Base-by-base conservation (phyloP, 2,888 invertebrate species). In the Plagiodera versicolora region DNA sequence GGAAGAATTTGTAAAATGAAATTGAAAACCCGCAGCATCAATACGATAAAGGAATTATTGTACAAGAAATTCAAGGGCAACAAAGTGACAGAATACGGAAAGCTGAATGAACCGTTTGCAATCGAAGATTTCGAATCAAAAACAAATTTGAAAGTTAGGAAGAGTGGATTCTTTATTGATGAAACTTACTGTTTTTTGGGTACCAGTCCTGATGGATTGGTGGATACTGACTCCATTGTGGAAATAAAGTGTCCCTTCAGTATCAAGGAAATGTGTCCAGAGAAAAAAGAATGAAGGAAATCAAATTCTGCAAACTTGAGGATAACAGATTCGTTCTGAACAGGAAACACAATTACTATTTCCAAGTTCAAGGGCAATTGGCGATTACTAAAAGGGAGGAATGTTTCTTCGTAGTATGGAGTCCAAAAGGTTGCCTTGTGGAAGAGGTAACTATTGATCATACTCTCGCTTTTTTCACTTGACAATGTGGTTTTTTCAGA, bases 161-260 rank as follows among this genome's bases (percentile, higher is more conserved):
- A 35, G 30, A 70, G 68, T 35, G 74, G 74, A 1, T 48, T 74
- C 35, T 61, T 69, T 14, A 59, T 73, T n/a, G 64, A 71, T 54
- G 58, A 64, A 47, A 60, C 62, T 35, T 63, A 66, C 44, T 69
- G 69, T 1, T 72, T 67, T 58, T 49, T 73, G 5, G 73, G 69
- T 0, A 72, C 71, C 5, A 65, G 69, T 3, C 72, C 73, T 0
- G 73, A 73, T 49, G 72, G 73, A 6, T 30, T 72, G 5, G 59
- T 73, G 10, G 56, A 56, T 3, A 59, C 63, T 6, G 48, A 71
- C 18, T 67, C 65, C 11, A 18, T 73, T 11, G 52, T 72, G 0
- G 73, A 73, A 62, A 62, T 72, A 1, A 73, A 73, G 54, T 73
- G 72, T 47, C 73, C 73, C 0, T 73, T 66, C 39, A 69, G 68